Conservation (phyloP, 2,113 vertebrate species). For the Hypomesus transpacificus region DNA sequence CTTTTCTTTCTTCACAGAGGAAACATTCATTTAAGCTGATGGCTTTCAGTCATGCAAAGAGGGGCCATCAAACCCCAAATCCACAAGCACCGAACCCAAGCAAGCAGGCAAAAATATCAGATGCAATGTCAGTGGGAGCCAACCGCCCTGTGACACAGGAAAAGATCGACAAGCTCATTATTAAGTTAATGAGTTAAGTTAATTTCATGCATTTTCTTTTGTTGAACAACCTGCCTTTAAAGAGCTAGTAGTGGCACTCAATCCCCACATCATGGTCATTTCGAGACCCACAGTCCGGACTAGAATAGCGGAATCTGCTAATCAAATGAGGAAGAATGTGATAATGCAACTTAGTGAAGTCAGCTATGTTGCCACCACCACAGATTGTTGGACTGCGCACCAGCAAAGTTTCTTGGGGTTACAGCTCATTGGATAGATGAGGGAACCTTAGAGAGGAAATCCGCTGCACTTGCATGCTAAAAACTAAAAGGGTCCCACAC, state of each 20-base stretch:
- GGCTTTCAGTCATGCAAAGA: too few relatives aligned
- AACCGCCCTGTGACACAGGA: conserved; percentile 28
- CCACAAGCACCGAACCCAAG: neutral
- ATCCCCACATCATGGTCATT: conserved; percentile 25
- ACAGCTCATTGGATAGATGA: too few relatives aligned
- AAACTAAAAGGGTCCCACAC: neutral
- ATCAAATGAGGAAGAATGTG: conserved; percentile 25
- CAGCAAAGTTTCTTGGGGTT: too few relatives aligned
- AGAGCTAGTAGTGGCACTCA: conserved; percentile 11
- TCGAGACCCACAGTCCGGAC: conserved; percentile 18
- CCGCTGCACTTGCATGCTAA: too few relatives aligned
- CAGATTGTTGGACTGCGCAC: too few relatives aligned
- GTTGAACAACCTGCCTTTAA: conserved; percentile 34
- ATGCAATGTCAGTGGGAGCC: conserved; percentile 22
- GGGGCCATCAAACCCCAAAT: too few relatives aligned
- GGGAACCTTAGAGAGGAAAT: too few relatives aligned
- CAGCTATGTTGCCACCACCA: conserved; percentile 1
- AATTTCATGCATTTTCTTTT: too few relatives aligned
- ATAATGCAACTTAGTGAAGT: conserved; percentile 10
- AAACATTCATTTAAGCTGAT: too few relatives aligned
- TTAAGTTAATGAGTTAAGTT: too few relatives aligned
- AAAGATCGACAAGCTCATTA: conserved; percentile 34
- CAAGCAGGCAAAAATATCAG: conserved; percentile 35
- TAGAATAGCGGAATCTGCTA: conserved; percentile 27
- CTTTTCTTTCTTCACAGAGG: too few relatives aligned